These are phyloP conservation scores for Pangasius sanitwongsei DNA, from an alignment of 2,797 vertebrate species.

Conservation along the genomic window DNA sequence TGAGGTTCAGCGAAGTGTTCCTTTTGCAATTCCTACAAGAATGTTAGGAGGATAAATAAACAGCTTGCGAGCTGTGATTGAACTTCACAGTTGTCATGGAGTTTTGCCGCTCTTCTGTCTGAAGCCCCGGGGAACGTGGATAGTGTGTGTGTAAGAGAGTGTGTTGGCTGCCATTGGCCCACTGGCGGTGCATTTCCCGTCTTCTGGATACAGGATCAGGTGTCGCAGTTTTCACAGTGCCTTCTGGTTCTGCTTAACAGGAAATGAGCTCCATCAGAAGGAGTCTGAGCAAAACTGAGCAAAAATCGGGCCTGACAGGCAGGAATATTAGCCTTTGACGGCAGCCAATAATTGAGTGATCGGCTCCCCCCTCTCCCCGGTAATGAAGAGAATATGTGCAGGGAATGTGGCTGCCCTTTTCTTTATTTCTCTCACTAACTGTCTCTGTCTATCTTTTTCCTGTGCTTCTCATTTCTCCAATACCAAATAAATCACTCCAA, in stretches of 20 bases:
- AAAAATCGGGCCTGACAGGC: constrained; percentile 84
- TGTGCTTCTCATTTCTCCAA: constrained; percentile 57
- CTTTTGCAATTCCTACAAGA: not conserved
- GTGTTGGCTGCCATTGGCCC: constrained; percentile 63
- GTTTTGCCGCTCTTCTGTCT: not conserved
- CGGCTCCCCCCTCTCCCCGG: constrained; percentile 65
- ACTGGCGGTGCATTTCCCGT: constrained; percentile 66
- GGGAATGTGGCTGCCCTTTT: constrained; percentile 78
- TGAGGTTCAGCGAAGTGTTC: not conserved
- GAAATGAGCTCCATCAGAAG: constrained; percentile 82
- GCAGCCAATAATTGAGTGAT: constrained; percentile 86
- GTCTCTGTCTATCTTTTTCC: constrained; percentile 26
- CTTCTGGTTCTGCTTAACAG: constrained; percentile 85
- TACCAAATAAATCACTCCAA: constrained; percentile 74
- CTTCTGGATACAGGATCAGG: constrained; percentile 79
- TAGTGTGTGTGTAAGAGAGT: constrained; percentile 63
- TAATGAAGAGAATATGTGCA: constrained; percentile 87
- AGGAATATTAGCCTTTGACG: constrained; percentile 84
- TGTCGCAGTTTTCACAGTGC: constrained; percentile 80
- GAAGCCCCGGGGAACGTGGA: constrained; percentile 42
- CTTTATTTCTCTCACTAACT: constrained; percentile 65
- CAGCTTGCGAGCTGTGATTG: not conserved
- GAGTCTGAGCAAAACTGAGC: constrained; percentile 79
- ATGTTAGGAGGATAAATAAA: not conserved
- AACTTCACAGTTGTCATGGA: not conserved